Percentiles rank a stretch among this genome's conserved stretches.
Evolutionary conservation across 2,888 invertebrate species (phyloP).

Genomic region (Cryptophagus acutangulus): DNA sequence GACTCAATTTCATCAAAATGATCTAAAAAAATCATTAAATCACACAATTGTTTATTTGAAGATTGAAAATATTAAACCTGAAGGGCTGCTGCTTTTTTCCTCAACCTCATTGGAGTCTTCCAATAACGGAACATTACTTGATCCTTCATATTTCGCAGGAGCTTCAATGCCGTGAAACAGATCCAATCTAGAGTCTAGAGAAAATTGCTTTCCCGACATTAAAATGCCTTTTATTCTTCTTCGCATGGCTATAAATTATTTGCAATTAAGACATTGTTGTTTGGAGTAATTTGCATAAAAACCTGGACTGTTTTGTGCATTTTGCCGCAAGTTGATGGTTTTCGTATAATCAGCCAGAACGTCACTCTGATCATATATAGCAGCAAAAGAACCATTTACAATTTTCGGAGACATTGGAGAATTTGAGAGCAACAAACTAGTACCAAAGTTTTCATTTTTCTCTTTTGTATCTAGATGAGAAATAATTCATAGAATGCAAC

Average conservation of each 20-base stretch:
- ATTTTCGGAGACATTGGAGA: conserved; percentile 96
- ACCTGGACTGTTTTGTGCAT: conserved; percentile 76
- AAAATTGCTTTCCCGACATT: conserved; percentile 87
- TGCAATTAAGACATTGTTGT: neutral
- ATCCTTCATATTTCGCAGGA: conserved; percentile 22
- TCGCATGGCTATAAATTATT: conserved; percentile 61
- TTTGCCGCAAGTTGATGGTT: conserved; percentile 58
- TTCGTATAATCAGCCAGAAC: conserved; percentile 68
- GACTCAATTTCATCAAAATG: neutral
- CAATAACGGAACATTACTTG: conserved; percentile 32
- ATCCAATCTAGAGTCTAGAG: conserved; percentile 86
- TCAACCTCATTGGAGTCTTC: conserved; percentile 41
- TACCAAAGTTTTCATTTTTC: conserved; percentile 83
- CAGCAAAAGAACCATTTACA: conserved; percentile 89
- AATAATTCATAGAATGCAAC: neutral
- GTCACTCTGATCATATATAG: conserved; percentile 79
- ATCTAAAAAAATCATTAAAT: neutral
- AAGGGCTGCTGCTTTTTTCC: conserved; percentile 29
- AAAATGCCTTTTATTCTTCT: conserved; percentile 81
- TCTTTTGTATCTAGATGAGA: conserved; percentile 68
- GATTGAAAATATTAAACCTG: conserved; percentile 21
- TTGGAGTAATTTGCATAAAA: neutral
- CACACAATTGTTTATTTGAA: no score
- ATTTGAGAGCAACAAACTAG: conserved; percentile 87
- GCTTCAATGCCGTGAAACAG: conserved; percentile 71